Evolutionary conservation across 2,113 vertebrate genomes (phyloP).

Genomic region (Bombycilla garrulus): DNA sequence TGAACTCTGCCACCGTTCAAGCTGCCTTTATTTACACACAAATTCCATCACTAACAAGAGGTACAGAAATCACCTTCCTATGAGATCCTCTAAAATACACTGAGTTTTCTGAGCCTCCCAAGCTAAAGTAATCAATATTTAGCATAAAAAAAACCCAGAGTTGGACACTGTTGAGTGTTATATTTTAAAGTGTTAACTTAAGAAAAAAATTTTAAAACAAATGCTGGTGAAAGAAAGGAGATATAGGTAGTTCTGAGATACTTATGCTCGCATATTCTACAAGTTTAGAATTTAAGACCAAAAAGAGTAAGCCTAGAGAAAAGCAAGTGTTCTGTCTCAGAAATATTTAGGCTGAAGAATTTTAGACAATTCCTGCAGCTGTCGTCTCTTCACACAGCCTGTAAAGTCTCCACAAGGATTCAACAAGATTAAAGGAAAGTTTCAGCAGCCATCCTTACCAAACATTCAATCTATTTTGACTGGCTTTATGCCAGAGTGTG

Average conservation of each 20-base stretch:
- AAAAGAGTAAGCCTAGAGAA: neutral
- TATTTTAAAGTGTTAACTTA: neutral
- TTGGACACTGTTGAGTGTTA: neutral
- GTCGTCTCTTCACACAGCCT: neutral
- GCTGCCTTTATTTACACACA: neutral
- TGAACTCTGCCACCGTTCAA: neutral
- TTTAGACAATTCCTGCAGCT: neutral
- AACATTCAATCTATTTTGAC: neutral
- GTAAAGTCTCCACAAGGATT: neutral
- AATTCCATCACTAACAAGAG: neutral
- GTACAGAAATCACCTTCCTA: neutral
- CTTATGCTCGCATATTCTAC: neutral
- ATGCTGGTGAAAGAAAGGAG: neutral
- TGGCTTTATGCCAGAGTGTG: neutral
- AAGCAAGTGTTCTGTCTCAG: neutral
- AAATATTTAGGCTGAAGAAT: neutral
- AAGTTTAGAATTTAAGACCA: neutral
- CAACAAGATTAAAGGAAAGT: neutral
- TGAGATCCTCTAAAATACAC: neutral
- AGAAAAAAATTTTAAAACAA: neutral
- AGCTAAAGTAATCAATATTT: neutral
- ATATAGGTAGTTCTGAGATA: neutral
- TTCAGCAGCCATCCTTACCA: neutral
- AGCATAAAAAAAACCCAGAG: neutral
- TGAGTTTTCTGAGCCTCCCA: neutral